Evolutionary conservation across 2,797 vertebrate species (phyloP), one percentile per base, ranked within the genome.

Genomic region (Danio jaintianensis): DNA sequence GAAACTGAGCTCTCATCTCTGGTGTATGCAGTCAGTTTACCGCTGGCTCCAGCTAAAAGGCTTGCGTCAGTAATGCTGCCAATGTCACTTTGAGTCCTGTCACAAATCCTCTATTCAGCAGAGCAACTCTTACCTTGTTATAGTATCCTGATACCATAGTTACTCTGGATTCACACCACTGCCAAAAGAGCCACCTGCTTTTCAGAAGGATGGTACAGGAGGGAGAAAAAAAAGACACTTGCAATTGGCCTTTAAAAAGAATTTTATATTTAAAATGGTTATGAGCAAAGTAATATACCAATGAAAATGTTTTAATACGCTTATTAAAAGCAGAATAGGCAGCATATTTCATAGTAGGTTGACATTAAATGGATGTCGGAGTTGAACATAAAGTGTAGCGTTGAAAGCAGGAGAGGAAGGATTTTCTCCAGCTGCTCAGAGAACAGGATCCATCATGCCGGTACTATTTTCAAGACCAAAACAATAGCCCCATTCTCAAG

Each of bases 131-230:
- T 88, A 74, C 84, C 67, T 78, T 86, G 85, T 84, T 85, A 77
- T 86, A 77, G 84, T 86, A 77, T 85, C 81, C 70, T 29, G 67
- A 75, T 82, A 81, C 79, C 84, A 85, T 84, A 86, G 84, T 69
- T 75, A 88, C 84, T 10, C 63, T 18, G 73, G 66, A 73, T 80
- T 84, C 69, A 78, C 66, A 59, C 15, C 18, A 58, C n/a, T 59
- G 16, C 43, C 68, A 42, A 42, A 82, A 78, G 36, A 74, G 85
- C 80, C 79, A 83, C 75, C 69, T 59, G 76, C 77, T 80, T 67
- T 50, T 66, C 69, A 79, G 53, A 70, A 18, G 61, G 59, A 82
- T 71, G 75, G 43, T 64, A 82, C 80, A 85, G 84, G 81, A 77
- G 50, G 29, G 29, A 29, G 29, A 29, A 29, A 3, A 29, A 83